Evolutionary conservation across 2,113 vertebrate genomes (phyloP), one percentile per base, ranked within the genome.

Genomic region (Machaerirhynchus nigripectus): DNA sequence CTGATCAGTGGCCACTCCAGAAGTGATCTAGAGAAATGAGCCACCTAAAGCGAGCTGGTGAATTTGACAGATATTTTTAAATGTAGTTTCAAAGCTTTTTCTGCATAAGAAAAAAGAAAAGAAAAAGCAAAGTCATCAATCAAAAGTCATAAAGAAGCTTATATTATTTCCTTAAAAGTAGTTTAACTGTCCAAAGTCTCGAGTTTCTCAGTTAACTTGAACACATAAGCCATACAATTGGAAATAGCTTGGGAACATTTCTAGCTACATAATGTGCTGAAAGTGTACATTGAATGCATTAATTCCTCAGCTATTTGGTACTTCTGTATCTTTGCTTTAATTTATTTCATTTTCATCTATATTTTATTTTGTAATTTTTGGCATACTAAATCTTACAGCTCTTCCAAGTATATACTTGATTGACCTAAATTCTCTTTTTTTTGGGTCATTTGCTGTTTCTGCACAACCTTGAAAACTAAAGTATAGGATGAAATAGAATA

Each of bases 341-440:
- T 91, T 59, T 92, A 90, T 39, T 55, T 59, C 78, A 91, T 63
- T 83, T 47, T 76, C 87, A 55, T 63, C 46, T 40, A 63, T 89
- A 75, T 57, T 87, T 82, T 56, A 79, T 93, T 96, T 81, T 91
- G 30, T 47, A 71, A 47, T 44, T 33, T 96, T 76, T 84, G n/a
- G 50, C 49, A 53, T 18, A 65, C 20, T 61, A 69, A 70, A 50
- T 53, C 26, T 80, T 42, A 79, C 39, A 89, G 19, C 53, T 76
- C 33, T 85, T 42, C 15, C 75, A 46, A 86, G n/a, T 65, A 57
- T 77, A 93, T 86, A 77, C 16, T 80, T 73, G 30, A 27, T 39
- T 92, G 87, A 91, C 86, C 76, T 91, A 92, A 69, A 93, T 97
- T 96, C 30, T n/a, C 15, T 24, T 9, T 90, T 94, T 90, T 63